Evolutionary conservation across 2,888 invertebrate genomes (phyloP), one percentile per base, ranked within the genome.

Genomic region (Caenorhabditis becei): DNA sequence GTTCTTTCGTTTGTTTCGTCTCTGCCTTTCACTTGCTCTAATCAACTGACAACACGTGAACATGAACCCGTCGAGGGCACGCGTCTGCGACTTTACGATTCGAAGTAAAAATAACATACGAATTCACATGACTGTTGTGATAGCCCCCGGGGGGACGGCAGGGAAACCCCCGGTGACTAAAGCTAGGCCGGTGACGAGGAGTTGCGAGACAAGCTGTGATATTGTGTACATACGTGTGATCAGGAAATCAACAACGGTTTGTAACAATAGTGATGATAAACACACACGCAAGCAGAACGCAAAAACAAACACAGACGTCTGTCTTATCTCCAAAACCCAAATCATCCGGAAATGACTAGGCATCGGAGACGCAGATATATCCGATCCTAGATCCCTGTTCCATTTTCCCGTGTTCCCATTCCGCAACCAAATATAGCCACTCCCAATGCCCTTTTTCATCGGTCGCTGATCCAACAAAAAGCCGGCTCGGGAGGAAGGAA

Each of bases 21-120:
- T 58, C 8, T 56, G 11, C 37, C 32, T 61, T 70, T 70, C 61
- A 53, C 53, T 62, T 53, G 24, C 35, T 24, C 58, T 74, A 59
- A 74, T 66, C 65, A 74, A 66, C 41, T 59, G 65, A 41, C 65
- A 74, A 58, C 75, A 75, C 75, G 75, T 75, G 75, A 74, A 65
- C 26, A 8, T 41, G 37, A 32, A 53, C 54, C 32, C 41, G 11
- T 51, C 23, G 41, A 63, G 26, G 71, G 62, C 71, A 71, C 62
- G 63, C 28, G 28, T 75, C 66, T 59, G 28, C 59, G 59, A 53
- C 32, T 28, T 66, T 74, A 75, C 75, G 75, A 66, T 54, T 41
- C 28, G 59, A 67, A 75, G 56, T 66, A 66, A 61, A 75, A 75
- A 66, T 65, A 75, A 75, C 75, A 66, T 59, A 59, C 66, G 61